These are phyloP conservation scores for Drosophila testacea DNA, from an alignment of 2,888 invertebrate genomes.

Conservation along the genomic window DNA sequence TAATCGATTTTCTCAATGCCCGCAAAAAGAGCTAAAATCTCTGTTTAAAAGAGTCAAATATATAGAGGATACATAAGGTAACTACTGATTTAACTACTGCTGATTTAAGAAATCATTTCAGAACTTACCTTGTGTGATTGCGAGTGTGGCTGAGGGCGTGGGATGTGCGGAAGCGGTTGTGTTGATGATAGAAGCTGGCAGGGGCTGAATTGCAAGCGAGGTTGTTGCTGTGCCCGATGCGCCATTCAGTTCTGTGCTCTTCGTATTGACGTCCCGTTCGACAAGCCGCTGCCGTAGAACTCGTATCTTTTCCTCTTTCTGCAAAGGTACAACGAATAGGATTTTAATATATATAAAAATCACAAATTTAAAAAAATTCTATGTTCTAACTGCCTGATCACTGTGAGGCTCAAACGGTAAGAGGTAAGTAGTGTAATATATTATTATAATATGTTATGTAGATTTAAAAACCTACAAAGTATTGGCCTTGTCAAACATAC, in stretches of 20 bases:
- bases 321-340: slow-evolving; percentile 49
- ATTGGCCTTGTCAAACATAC: too few species aligned
- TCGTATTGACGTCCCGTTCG: slow-evolving; percentile 90
- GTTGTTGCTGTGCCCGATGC: slow-evolving; percentile 66
- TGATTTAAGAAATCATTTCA: not conserved
- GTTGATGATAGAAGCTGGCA: slow-evolving; percentile 80
- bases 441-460: too few species aligned
- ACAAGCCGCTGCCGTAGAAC: slow-evolving; percentile 92
- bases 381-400: too few species aligned
- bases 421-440: too few species aligned
- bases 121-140: slow-evolving; percentile 88
- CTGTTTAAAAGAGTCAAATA: slow-evolving; percentile 53
- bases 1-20: slow-evolving; percentile 79
- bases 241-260: slow-evolving; percentile 82
- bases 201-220: slow-evolving; percentile 64
- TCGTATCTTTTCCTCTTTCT: slow-evolving; percentile 96
- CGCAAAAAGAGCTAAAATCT: slow-evolving; percentile 79
- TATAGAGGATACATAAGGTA: not conserved
- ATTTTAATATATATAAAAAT: too few species aligned
- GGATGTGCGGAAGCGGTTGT: slow-evolving; percentile 75
- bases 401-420: too few species aligned
- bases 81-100: slow-evolving; percentile 23
- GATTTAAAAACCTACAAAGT: too few species aligned
- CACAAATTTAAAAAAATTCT: too few species aligned
- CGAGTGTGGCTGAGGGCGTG: slow-evolving; percentile 89